Base-by-base conservation (phyloP, 2,797 vertebrate genomes). In the Peromyscus aztecus region DNA sequence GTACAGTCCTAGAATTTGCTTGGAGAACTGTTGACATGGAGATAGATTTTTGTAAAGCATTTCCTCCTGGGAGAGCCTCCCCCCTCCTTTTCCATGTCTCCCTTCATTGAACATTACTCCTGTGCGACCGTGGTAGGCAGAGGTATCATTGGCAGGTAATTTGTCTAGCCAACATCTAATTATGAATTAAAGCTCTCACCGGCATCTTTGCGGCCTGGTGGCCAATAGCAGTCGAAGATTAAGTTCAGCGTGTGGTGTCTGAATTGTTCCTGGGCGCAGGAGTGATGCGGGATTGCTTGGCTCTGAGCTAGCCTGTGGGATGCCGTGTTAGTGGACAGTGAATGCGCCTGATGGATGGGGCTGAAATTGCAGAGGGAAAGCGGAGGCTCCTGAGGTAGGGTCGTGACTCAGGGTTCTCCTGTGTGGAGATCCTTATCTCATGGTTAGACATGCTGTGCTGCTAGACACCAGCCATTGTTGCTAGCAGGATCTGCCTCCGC, bases 1-100 rank as follows among this genome's bases (percentile, higher is more conserved):
- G 59, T 52, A 71, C 61, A 76, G 49, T 81, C 76, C 43, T 85
- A 78, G 76, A 91, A 88, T 94, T 96, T 95, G 91, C 94, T 97
- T 97, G 88, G 89, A 96, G 92, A 97, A 92, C 67, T 96, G 94
- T 96, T 96, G 93, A 97, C 94, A 97, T 94, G 76, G 89, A 97
- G 95, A 93, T 97, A 91, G 95, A 95, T 84, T 97, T 84, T 94
- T 92, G 49, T 92, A 94, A 97, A 98, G 91, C 76, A 89, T 77
- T 97, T 97, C 93, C 77, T 97, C 95, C 94, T 49, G 12, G 61
- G 91, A 96, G 94, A 96, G 61, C 55, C 59, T 49, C 75, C 43
- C 40, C n/a, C 59, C 61, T 69, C 76, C 46, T 12, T 95, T 95
- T 75, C 87, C 40, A 0, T n/a, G n/a, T 89, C 83, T 55, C 85